phyloP scores from a whole-genome alignment of 1,140 invertebrate species.

The Coenobita brevimanus region DNA sequence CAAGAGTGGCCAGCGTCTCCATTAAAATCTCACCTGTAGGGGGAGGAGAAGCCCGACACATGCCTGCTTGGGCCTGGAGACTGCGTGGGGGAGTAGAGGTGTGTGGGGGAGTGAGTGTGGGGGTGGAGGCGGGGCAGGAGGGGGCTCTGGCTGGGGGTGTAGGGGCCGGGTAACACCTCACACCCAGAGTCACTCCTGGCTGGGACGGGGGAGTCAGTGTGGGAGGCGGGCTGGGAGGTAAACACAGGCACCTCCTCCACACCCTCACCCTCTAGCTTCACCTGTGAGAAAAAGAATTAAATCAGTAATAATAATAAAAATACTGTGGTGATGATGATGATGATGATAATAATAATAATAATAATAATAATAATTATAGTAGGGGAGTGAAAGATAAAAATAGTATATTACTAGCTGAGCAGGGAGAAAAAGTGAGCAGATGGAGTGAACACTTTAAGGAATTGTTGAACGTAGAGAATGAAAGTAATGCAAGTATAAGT shows the following conservation, averaged over 20 bases:
- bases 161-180: conserved; percentile 68
- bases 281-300: conserved; percentile 31
- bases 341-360: too few relatives aligned
- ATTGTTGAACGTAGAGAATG: too few relatives aligned
- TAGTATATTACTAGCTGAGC: too few relatives aligned
- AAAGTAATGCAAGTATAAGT: too few relatives aligned
- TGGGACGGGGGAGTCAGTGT: conserved; percentile 67
- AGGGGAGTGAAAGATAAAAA: too few relatives aligned
- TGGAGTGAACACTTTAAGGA: too few relatives aligned
- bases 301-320: neutral
- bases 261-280: conserved; percentile 51
- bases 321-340: too few relatives aligned
- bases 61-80: conserved; percentile 89
- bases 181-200: conserved; percentile 69
- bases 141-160: conserved; percentile 68
- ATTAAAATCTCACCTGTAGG: conserved; percentile 57
- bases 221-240: conserved; percentile 53
- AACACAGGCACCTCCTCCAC: conserved; percentile 49
- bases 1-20: too few relatives aligned
- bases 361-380: too few relatives aligned
- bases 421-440: too few relatives aligned
- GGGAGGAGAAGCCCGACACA: conserved; percentile 69
- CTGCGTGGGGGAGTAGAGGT: conserved; percentile 83
- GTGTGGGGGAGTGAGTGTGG: conserved; percentile 85
- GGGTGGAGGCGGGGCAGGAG: conserved; percentile 66